Base-by-base conservation (phyloP, 2,888 invertebrate species). In the Malthinus flaveolus region DNA sequence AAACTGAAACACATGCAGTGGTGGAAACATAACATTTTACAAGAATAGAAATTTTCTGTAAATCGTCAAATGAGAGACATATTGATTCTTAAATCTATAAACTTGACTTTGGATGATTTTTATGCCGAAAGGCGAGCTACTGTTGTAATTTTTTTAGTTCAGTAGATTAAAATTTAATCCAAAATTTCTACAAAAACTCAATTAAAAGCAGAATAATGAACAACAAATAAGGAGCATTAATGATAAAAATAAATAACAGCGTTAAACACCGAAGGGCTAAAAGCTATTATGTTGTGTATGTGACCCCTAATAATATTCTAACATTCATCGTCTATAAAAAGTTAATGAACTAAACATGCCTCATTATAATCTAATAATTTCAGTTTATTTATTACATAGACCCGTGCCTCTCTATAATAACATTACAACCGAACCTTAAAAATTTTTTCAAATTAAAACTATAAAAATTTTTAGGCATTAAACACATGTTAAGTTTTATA, bases 331-430 rank as follows among this genome's bases (percentile, higher is more conserved):
- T 35, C 46, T 50, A 35, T 56, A 51, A 56, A 56, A 47, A 31
- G 39, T 51, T 56, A 50, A 56, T 58, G 53, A 58, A 53, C 51
- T 49, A 37, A 58, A 49, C 52, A 33, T 31, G 42, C 37, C 60
- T 51, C 47, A 49, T 60, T 56, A 59, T 44, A 53, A 10, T 50
- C 57, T 63, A 66, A 67, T 64, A 64, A 66, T 66, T 63, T 66
- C 63, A 64, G 64, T 61, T 66, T 64, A 66, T 66, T 66, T 66
- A 66, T 64, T 63, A 55, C 62, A n/a, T 48, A 12, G 39, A 47
- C 52, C 56, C 54, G 33, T 56, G 57, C 39, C 57, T 46, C 3
- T 23, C 23, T 5, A 53, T 58, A 61, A 58, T 61, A 63, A 58
- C 50, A 56, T 58, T 55, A 58, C 51, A 58, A 58, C 33, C 36